Conservation (phyloP, 1,140 invertebrate genomes). For the Trichogramma pretiosum region DNA sequence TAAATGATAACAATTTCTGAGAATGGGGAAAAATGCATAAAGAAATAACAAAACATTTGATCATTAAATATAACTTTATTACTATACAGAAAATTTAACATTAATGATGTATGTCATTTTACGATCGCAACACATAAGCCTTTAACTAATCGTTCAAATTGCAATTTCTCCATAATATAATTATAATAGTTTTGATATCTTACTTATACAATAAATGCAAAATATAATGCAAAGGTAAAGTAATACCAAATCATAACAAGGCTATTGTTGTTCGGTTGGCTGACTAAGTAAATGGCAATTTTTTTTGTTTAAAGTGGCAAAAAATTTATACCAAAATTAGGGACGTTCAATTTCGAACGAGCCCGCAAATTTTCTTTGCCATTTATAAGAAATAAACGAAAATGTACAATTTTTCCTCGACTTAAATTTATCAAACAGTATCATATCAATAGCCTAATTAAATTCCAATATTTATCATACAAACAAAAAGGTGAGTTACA, state of each 20-base stretch:
- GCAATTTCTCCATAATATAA: slow-evolving; percentile 5
- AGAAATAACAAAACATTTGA: not conserved
- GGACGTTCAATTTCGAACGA: no score
- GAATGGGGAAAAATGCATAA: not conserved
- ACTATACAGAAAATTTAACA: slow-evolving; percentile 10
- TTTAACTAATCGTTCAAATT: slow-evolving; percentile 12
- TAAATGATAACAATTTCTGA: not conserved
- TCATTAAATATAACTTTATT: slow-evolving; percentile 14
- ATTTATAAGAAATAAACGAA: slow-evolving; percentile 41
- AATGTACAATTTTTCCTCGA: slow-evolving; percentile 38
- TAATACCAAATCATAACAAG: no score
- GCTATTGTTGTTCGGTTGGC: no score
- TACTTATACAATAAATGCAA: slow-evolving; percentile 6
- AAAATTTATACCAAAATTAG: no score
- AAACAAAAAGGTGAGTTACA: slow-evolving; percentile 39
- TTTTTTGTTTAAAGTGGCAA: no score
- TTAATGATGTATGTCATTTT: slow-evolving; percentile 10
- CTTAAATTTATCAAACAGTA: slow-evolving; percentile 40
- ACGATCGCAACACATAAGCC: slow-evolving; percentile 7
- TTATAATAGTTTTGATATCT: slow-evolving; percentile 4
- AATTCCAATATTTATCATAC: slow-evolving; percentile 41
- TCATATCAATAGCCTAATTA: slow-evolving; percentile 40
- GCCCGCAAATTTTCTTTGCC: no score
- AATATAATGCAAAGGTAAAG: no score
- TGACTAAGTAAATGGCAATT: no score